These are phyloP conservation scores for Chlorodrepanis virens DNA, from an alignment of 2,113 vertebrate species.

Conservation along the genomic window DNA sequence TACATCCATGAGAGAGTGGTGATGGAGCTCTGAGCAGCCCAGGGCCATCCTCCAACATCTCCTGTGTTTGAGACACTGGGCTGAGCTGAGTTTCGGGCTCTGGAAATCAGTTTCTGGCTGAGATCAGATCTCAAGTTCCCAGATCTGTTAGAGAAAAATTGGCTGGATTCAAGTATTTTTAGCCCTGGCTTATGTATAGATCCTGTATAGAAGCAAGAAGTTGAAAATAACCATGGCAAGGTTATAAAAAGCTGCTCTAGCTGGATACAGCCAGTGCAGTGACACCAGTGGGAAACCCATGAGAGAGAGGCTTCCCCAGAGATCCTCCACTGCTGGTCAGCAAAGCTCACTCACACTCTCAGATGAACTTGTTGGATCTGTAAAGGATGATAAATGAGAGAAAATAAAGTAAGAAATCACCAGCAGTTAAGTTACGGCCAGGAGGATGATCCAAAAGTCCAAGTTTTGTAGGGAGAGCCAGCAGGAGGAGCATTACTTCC, in stretches of 20 bases:
- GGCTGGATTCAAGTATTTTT: not conserved
- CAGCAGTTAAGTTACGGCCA: not conserved
- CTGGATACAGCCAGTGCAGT: not conserved
- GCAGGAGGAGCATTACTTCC: rapidly evolving
- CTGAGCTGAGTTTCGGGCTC: not conserved
- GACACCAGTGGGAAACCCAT: not conserved
- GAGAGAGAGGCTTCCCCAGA: not conserved
- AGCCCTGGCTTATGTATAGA: not conserved
- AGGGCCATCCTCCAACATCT: not conserved
- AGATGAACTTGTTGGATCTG: not conserved
- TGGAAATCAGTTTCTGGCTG: not conserved
- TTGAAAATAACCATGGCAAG: not conserved
- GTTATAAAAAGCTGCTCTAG: not conserved
- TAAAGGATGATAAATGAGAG: not conserved
- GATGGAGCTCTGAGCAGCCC: not conserved
- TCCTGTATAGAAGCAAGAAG: not conserved
- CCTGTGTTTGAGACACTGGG: not conserved
- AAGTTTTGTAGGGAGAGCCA: not conserved
- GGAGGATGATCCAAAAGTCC: not conserved
- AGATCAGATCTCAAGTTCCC: not conserved
- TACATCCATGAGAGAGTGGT: not conserved
- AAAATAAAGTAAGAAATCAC: not conserved
- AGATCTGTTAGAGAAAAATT: not conserved
- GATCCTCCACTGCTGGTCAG: not conserved
- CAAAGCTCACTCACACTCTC: not conserved